Percentiles rank a stretch among this genome's conserved stretches.
These are phyloP conservation scores for Pheosia gnoma DNA, from an alignment of 2,888 invertebrate genomes.

Conservation along the genomic window DNA sequence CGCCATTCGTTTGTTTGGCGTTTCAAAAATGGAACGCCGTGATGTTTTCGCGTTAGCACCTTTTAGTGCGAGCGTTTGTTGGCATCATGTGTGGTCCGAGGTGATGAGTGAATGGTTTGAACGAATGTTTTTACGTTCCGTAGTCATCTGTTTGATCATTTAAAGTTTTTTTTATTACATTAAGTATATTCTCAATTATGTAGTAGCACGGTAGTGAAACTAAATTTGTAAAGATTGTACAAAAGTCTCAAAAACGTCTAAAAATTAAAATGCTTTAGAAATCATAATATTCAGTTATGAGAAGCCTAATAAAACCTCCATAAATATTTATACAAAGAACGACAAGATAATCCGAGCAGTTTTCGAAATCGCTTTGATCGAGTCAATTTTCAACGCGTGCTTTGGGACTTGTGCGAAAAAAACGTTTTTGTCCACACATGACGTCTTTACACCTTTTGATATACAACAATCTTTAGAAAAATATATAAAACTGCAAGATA, in stretches of 20 bases:
- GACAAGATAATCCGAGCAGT: constrained; percentile 43
- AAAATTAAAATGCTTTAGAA: too few relatives aligned
- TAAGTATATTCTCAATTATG: too few relatives aligned
- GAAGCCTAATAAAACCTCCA: constrained; percentile 11
- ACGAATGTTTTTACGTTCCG: constrained; percentile 18
- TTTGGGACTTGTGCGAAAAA: constrained; percentile 63
- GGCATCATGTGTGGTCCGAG: constrained; percentile 74
- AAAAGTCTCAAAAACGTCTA: too few relatives aligned
- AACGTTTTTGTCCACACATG: constrained; percentile 48
- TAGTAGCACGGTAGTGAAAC: too few relatives aligned
- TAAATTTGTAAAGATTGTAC: too few relatives aligned
- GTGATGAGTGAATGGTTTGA: constrained; percentile 13
- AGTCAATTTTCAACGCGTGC: constrained; percentile 74
- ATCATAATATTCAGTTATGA: too few relatives aligned
- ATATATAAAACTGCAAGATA: constrained; percentile 61
- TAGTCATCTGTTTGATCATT: constrained; percentile 1
- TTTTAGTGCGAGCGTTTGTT: constrained; percentile 74
- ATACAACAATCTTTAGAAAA: constrained; percentile 48
- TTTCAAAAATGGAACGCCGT: constrained; percentile 74
- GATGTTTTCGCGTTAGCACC: constrained; percentile 79
- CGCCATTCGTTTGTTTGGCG: constrained; percentile 66
- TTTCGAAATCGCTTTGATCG: constrained; percentile 40
- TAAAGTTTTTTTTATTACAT: not conserved
- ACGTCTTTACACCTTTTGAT: constrained; percentile 67
- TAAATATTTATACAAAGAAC: constrained; percentile 45